These are phyloP conservation scores for Pluvianellus socialis DNA, from an alignment of 2,113 vertebrate genomes.

Conservation along the genomic window DNA sequence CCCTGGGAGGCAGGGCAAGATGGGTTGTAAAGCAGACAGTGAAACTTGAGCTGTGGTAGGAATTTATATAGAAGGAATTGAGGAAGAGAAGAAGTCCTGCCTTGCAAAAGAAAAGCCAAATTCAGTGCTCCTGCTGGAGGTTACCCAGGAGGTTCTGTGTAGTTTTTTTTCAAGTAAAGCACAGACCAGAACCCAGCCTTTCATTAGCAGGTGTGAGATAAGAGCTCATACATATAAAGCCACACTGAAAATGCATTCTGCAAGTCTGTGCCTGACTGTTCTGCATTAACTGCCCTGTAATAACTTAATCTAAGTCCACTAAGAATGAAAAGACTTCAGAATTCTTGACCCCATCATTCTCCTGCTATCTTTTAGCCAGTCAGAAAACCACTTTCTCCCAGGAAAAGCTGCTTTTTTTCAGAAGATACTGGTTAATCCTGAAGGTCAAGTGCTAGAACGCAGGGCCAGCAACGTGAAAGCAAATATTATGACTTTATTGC, in stretches of 20 bases:
- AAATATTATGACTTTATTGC: background rate
- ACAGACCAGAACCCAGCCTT: background rate
- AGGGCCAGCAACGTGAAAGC: background rate
- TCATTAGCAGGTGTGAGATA: background rate
- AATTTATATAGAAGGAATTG: background rate
- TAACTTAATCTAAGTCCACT: background rate
- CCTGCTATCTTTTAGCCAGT: background rate
- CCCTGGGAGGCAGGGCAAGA: background rate
- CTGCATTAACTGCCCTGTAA: background rate
- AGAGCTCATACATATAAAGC: background rate
- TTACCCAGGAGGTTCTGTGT: background rate
- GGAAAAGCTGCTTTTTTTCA: background rate
- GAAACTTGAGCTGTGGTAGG: accelerated
- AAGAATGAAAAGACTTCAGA: background rate
- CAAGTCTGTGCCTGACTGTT: background rate
- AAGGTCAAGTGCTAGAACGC: background rate
- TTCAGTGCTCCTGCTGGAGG: background rate
- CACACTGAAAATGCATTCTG: background rate
- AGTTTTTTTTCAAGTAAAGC: background rate
- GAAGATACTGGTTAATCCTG: background rate
- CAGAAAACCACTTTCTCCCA: background rate
- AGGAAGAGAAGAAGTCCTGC: background rate
- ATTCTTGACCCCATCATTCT: background rate
- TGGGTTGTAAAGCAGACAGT: background rate
- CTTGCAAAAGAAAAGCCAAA: background rate